Percentiles rank a stretch among this genome's conserved stretches.
These are phyloP conservation scores for Laspeyria flexula DNA, from an alignment of 2,888 invertebrate species.

Conservation along the genomic window DNA sequence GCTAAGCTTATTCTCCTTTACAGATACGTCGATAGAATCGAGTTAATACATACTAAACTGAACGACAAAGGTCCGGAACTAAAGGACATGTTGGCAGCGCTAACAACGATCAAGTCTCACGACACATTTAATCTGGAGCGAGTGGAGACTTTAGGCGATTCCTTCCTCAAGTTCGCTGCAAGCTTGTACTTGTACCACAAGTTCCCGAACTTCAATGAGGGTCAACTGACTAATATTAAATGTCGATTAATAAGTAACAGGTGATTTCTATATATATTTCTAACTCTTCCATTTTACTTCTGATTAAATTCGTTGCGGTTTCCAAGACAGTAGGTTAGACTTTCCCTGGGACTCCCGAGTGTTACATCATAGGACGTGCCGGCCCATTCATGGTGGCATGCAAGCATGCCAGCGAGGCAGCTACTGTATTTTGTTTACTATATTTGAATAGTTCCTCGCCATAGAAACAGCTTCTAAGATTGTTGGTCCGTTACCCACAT, in stretches of 20 bases:
- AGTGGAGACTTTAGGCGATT: slow-evolving; percentile 95
- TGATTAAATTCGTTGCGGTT: no score
- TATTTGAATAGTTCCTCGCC: no score
- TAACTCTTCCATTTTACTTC: not conserved
- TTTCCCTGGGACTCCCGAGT: no score
- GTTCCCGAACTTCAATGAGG: slow-evolving; percentile 91
- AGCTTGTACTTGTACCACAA: slow-evolving; percentile 90
- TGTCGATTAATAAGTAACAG: slow-evolving; percentile 91
- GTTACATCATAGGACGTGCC: no score
- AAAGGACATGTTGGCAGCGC: slow-evolving; percentile 83
- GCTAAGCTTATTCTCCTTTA: no score
- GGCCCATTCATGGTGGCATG: no score
- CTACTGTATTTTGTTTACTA: no score
- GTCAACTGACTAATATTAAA: slow-evolving; percentile 91
- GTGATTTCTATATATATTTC: slow-evolving; percentile 74
- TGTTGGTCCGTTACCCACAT: no score
- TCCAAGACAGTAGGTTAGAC: no score
- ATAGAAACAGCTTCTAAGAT: no score
- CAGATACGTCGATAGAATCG: slow-evolving; percentile 69
- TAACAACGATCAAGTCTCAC: slow-evolving; percentile 90
- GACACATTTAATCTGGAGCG: slow-evolving; percentile 94
- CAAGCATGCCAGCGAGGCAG: no score
- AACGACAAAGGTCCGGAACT: slow-evolving; percentile 75
- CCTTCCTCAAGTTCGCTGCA: slow-evolving; percentile 93
- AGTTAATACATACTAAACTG: slow-evolving; percentile 48